A percentile compares a stretch with the other conserved stretches of the same genome.
Evolutionary conservation across 2,113 vertebrate species (phyloP).

Genomic region (Burhinus oedicnemus): DNA sequence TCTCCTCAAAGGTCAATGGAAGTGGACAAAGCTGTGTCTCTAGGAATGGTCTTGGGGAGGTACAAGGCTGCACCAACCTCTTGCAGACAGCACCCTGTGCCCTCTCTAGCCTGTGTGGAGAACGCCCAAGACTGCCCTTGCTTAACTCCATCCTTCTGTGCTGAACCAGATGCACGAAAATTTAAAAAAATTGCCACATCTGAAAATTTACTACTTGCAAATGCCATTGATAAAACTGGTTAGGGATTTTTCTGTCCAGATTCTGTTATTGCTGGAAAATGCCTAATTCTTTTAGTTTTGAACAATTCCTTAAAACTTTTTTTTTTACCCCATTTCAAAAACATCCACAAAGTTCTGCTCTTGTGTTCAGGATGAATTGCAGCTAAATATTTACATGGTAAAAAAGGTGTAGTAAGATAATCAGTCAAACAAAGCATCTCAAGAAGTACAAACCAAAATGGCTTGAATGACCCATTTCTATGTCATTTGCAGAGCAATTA

Average conservation of each 20-base stretch:
- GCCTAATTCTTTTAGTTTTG: not conserved
- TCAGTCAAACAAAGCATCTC: not conserved
- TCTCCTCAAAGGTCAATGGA: not conserved
- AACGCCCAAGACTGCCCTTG: not conserved
- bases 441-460: not conserved
- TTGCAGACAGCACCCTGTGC: not conserved
- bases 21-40: not conserved
- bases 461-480: not conserved
- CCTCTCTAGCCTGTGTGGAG: not conserved
- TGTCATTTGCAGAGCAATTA: not conserved
- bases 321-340: not conserved
- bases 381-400: not conserved
- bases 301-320: not conserved
- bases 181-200: not conserved
- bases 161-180: not conserved
- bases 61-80: not conserved
- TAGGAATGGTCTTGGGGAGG: not conserved
- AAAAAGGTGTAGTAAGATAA: conserved; percentile 5
- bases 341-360: not conserved
- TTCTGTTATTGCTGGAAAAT: not conserved
- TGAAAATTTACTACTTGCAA: not conserved
- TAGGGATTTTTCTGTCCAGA: not conserved
- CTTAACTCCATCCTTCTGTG: not conserved
- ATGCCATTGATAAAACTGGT: not conserved
- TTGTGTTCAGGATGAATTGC: not conserved